Evolutionary conservation across 2,113 vertebrate species (phyloP), one percentile per base, ranked within the genome.

Genomic region (Vombatus ursinus): DNA sequence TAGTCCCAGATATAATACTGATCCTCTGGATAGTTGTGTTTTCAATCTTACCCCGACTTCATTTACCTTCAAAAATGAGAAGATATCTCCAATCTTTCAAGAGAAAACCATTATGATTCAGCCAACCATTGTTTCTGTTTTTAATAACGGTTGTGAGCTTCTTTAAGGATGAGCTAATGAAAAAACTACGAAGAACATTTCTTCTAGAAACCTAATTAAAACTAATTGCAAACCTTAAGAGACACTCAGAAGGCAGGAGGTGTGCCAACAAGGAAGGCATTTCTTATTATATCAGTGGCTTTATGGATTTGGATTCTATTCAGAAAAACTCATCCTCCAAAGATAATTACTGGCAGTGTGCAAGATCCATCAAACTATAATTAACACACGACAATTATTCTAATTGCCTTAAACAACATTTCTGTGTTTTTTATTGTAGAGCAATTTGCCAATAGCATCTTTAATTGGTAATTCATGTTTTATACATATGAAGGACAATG

Each of bases 341-440:
- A 98, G 98, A 97, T 98, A 98, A 98, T 98, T 98, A 98, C 98
- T 98, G 98, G 98, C 98, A 98, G 97, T 98, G 94, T 92, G 98
- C 97, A 98, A 97, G 98, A 98, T 98, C 98, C 98, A 98, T 98
- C 98, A 98, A 98, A 97, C 98, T 98, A 93, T 98, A 99, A 99
- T 99, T 99, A 99, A 98, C 98, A 98, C 96, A 97, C 97, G 96
- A 98, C 98, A 98, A 98, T 99, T 99, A 99, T 98, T 98, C 98
- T 99, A 98, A 99, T 98, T 98, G 98, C 98, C 97, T 98, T 97
- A 98, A 98, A 98, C 98, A 98, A 98, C 97, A 98, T 98, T 98
- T 97, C 97, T 97, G 97, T 98, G 98, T 98, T 98, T 99, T 98
- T 98, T 98, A 99, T 98, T 98, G 98, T 98, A 98, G 96, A 98